These are phyloP conservation scores for Drosophila fungiperda DNA, from an alignment of 2,888 invertebrate species.

Conservation along the genomic window DNA sequence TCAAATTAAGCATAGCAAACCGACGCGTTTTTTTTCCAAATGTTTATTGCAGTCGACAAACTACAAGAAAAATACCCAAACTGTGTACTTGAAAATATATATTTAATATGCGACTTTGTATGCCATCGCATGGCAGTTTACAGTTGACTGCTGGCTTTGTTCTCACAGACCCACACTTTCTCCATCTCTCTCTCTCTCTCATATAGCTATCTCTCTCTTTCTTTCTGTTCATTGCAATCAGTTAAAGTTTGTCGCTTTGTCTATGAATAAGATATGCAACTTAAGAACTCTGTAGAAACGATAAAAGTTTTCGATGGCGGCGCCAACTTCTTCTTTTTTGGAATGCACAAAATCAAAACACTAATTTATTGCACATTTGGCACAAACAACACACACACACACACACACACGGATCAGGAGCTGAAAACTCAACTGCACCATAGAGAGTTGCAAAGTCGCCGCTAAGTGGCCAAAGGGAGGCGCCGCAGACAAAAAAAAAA, in stretches of 20 bases:
- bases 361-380: slow-evolving; percentile 79
- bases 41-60: slow-evolving; percentile 54
- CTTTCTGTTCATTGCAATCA: slow-evolving; percentile 10
- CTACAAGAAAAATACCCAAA: not conserved
- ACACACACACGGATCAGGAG: slow-evolving; percentile 47
- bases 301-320: slow-evolving; percentile 73
- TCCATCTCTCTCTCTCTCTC: slow-evolving; percentile 2
- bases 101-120: slow-evolving; percentile 61
- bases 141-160: slow-evolving; percentile 40
- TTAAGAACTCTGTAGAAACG: slow-evolving; percentile 65
- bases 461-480: slow-evolving; percentile 50
- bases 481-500: slow-evolving; percentile 21
- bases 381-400: slow-evolving; percentile 68
- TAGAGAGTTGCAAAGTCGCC: slow-evolving; percentile 47
- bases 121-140: slow-evolving; percentile 59
- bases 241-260: slow-evolving; percentile 56
- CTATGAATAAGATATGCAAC: slow-evolving; percentile 73
- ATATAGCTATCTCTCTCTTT: not conserved
- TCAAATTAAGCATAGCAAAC: slow-evolving; percentile 60
- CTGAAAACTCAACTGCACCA: slow-evolving; percentile 64
- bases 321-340: slow-evolving; percentile 60
- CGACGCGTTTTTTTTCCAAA: slow-evolving; percentile 61
- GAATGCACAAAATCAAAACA: slow-evolving; percentile 78
- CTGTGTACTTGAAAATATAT: slow-evolving; percentile 37
- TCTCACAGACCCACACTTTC: slow-evolving; percentile 8